Conservation (phyloP, 2,888 invertebrate genomes). For the Drosophila pullipes region DNA sequence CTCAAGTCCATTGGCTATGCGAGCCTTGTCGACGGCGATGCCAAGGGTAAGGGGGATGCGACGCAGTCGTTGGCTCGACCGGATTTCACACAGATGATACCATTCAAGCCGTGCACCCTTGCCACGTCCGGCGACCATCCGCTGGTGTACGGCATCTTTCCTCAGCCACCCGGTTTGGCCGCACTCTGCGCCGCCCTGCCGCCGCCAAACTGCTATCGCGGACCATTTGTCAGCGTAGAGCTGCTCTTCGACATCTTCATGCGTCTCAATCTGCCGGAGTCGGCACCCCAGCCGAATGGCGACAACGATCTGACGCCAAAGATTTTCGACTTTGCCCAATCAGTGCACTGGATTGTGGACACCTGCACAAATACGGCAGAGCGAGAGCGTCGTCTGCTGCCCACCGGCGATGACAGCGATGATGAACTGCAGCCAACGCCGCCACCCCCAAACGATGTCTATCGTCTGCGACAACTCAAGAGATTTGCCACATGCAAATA, state of each 20-base stretch:
- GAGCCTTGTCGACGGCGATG: slow-evolving; percentile 32
- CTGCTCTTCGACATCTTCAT: slow-evolving; percentile 95
- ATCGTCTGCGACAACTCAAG: slow-evolving; percentile 96
- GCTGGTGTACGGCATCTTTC: slow-evolving; percentile 94
- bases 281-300: slow-evolving; percentile 91
- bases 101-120: slow-evolving; percentile 97
- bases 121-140: slow-evolving; percentile 93
- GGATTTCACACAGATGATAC: slow-evolving; percentile 98
- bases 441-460: slow-evolving; percentile 96
- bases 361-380: slow-evolving; percentile 88
- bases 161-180: slow-evolving; percentile 96
- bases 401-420: slow-evolving; percentile 92
- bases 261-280: slow-evolving; percentile 94
- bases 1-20: slow-evolving; percentile 94
- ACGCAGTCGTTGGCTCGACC: slow-evolving; percentile 87
- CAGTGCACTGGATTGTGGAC: slow-evolving; percentile 95
- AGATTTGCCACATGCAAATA: slow-evolving; percentile 86
- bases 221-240: slow-evolving; percentile 98
- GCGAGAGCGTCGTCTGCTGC: slow-evolving; percentile 87
- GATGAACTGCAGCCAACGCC: slow-evolving; percentile 91
- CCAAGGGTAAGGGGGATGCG: slow-evolving; percentile 74
- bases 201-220: slow-evolving; percentile 95
- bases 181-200: slow-evolving; percentile 95
- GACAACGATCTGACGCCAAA: slow-evolving; percentile 93
- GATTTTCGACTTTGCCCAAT: slow-evolving; percentile 94